Evolutionary conservation across 1,140 invertebrate genomes (phyloP).

Genomic region (Pissodes strobi): DNA sequence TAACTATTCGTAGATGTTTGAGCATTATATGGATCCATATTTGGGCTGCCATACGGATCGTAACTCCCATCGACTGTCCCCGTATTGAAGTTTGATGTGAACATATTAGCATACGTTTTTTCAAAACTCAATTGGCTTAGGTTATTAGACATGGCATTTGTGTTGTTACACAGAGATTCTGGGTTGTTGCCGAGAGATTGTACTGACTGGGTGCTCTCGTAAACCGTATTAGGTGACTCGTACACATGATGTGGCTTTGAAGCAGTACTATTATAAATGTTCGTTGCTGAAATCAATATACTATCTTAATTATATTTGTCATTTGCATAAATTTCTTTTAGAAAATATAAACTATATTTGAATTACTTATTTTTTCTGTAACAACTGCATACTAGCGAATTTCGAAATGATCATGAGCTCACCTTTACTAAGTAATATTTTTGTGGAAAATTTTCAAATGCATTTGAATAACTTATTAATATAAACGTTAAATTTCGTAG

Average conservation of each 20-base stretch:
- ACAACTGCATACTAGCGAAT: too few relatives aligned
- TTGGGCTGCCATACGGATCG: background rate
- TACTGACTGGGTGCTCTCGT: constrained; percentile 8
- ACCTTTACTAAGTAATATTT: too few relatives aligned
- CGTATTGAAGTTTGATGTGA: background rate
- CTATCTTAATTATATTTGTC: background rate
- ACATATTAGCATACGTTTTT: background rate
- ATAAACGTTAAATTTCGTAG: too few relatives aligned
- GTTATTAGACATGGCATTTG: background rate
- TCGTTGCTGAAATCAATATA: background rate
- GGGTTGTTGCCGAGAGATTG: constrained; percentile 22
- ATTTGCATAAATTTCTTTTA: too few relatives aligned
- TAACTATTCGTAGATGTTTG: background rate
- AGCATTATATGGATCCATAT: background rate
- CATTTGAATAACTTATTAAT: too few relatives aligned
- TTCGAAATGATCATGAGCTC: too few relatives aligned
- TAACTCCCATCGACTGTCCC: background rate
- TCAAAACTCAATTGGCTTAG: background rate
- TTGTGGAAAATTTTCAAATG: too few relatives aligned
- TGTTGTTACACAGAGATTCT: constrained; percentile 9
- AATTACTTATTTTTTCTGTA: too few relatives aligned
- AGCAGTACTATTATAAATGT: background rate
- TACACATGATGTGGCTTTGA: background rate
- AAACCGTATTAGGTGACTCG: constrained; percentile 11
- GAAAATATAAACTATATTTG: too few relatives aligned